Evolutionary conservation across 30 jellyfish, hydroid and myxozoan genomes (phyloP).

Genomic region (Sanderia malayensis): DNA sequence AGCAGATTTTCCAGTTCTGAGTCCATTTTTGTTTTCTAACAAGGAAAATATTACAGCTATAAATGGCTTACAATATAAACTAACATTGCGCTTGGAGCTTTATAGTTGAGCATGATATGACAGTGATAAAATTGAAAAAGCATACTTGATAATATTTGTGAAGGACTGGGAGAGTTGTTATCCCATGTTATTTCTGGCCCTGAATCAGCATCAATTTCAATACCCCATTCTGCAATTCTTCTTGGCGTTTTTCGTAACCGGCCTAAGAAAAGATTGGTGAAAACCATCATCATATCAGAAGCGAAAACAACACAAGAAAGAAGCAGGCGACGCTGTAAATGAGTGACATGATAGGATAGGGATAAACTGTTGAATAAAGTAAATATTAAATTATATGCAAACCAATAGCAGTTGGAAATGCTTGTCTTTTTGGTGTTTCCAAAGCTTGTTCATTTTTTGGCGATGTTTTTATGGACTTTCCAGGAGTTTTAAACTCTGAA

Average conservation of each 20-base stretch:
- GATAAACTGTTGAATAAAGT: no score
- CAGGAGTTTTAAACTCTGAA: constrained; percentile 1
- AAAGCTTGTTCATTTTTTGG: constrained; percentile 17
- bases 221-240: constrained; percentile 67
- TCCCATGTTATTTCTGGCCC: constrained; percentile 93
- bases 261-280: background rate
- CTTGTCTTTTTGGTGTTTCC: constrained; percentile 51
- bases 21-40: background rate
- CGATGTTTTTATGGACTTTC: constrained; percentile 19
- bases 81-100: no score
- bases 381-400: no score
- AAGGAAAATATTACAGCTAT: background rate
- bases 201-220: constrained; percentile 62
- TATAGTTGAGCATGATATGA: no score
- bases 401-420: constrained; percentile 34
- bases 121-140: no score
- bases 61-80: no score
- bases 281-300: no score
- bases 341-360: no score
- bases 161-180: constrained; percentile 93
- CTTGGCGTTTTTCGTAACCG: constrained; percentile 45
- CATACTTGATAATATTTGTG: constrained; percentile 32
- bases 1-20: constrained; percentile 2
- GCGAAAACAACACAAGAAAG: no score
- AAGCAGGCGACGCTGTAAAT: no score